Percentiles rank a stretch among this genome's conserved stretches.
Conservation (phyloP, 1,140 invertebrate species). For the Zaprionus davidi region DNA sequence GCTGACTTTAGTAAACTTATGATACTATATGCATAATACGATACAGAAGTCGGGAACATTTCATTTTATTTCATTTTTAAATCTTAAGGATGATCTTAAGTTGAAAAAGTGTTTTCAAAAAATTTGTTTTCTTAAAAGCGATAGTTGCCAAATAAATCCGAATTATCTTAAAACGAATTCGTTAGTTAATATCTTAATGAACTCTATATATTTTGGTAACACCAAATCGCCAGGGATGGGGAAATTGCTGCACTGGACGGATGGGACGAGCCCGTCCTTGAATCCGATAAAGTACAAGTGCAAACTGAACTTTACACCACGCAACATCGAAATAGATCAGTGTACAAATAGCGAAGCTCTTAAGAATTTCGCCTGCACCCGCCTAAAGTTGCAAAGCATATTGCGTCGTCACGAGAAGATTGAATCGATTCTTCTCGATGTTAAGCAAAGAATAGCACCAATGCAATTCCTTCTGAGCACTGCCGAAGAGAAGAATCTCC, state of each 20-base stretch:
- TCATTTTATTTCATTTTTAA: too few species aligned
- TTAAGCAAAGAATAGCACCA: background rate
- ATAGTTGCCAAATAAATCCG: background rate
- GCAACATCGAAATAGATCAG: background rate
- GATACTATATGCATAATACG: too few species aligned
- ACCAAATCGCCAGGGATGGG: constrained; percentile 3
- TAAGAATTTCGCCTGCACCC: constrained; percentile 11
- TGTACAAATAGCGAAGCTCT: background rate
- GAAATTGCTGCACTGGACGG: constrained; percentile 6
- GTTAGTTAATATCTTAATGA: background rate
- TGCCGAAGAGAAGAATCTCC: constrained; percentile 2
- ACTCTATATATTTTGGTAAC: constrained; percentile 2
- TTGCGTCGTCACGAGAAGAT: constrained; percentile 26
- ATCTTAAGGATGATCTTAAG: background rate
- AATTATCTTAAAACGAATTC: background rate
- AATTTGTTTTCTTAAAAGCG: background rate
- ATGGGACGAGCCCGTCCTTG: background rate
- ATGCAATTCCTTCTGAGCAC: constrained; percentile 19
- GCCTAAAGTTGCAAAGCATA: constrained; percentile 22
- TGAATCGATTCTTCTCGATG: constrained; percentile 8
- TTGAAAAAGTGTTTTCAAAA: background rate
- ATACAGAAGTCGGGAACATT: too few species aligned
- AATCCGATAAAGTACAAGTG: background rate
- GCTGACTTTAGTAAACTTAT: background rate
- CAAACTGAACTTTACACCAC: background rate